Evolutionary conservation across 2,113 vertebrate genomes (phyloP).

Genomic region (Takifugu bimaculatus): DNA sequence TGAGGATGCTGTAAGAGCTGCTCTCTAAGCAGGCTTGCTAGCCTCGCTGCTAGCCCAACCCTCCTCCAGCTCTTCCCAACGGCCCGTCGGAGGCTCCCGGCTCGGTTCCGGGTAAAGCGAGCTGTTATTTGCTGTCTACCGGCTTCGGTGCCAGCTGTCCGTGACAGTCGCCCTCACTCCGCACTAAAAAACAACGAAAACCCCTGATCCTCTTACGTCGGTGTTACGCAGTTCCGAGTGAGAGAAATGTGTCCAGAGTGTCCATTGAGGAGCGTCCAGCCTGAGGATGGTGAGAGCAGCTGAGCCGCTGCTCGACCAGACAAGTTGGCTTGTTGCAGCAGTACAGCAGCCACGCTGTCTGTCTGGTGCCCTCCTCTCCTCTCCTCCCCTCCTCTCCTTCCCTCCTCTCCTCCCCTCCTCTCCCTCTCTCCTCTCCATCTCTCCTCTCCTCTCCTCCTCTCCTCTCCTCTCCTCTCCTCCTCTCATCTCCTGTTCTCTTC

Average conservation of each 20-base stretch:
- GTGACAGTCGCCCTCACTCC: constrained; percentile 37
- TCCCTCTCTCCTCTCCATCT: too few species aligned
- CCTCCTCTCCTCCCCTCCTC: neutral
- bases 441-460: too few species aligned
- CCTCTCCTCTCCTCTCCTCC: too few species aligned
- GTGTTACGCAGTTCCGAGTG: neutral
- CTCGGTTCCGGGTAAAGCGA: constrained; percentile 34
- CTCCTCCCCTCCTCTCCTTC: constrained; percentile 13
- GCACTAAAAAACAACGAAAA: constrained; percentile 6
- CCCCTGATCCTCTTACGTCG: constrained; percentile 9
- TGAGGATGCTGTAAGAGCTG: constrained; percentile 6
- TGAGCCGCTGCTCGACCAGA: constrained; percentile 21
- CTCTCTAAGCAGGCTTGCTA: constrained; percentile 33
- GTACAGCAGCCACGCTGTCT: constrained; percentile 55
- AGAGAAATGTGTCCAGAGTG: neutral
- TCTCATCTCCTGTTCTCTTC: too few species aligned
- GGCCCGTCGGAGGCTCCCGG: constrained; percentile 37
- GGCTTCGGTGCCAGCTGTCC: constrained; percentile 28
- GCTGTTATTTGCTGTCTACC: constrained; percentile 10
- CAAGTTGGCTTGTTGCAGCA: constrained; percentile 51
- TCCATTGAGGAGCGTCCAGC: neutral
- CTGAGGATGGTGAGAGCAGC: constrained; percentile 23
- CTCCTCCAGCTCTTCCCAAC: constrained; percentile 11
- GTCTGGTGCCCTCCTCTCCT: constrained; percentile 43
- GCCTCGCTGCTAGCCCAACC: constrained; percentile 21